phyloP scores from a whole-genome alignment of 1,140 invertebrate species.

The Listronotus bonariensis region DNA sequence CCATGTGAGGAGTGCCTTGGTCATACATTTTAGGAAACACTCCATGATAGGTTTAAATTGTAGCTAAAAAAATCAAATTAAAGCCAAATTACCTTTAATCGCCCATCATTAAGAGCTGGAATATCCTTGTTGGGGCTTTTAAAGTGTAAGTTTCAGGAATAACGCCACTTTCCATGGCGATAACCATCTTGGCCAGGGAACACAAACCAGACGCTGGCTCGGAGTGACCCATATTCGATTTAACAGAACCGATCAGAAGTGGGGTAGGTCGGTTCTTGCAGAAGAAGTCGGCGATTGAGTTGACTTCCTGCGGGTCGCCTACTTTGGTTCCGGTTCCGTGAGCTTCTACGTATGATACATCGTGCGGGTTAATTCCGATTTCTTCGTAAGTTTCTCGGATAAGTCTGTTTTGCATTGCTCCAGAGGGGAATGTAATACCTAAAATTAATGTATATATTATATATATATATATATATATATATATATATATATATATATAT shows the following conservation, averaged over 20 bases:
- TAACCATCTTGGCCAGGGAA: constrained; percentile 86
- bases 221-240: constrained; percentile 97
- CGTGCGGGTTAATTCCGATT: constrained; percentile 75
- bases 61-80: too few species aligned
- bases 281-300: constrained; percentile 90
- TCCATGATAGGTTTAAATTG: too few species aligned
- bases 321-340: constrained; percentile 95
- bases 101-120: constrained; percentile 82
- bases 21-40: too few species aligned
- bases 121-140: constrained; percentile 86
- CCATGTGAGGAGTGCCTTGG: too few species aligned
- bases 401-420: constrained; percentile 83
- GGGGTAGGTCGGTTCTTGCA: constrained; percentile 81
- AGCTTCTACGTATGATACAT: constrained; percentile 89
- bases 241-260: constrained; percentile 91
- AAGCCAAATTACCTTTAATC: constrained; percentile 64
- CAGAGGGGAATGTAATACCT: constrained; percentile 86
- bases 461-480: too few species aligned
- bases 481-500: too few species aligned
- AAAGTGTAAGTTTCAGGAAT: constrained; percentile 93
- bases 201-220: constrained; percentile 92
- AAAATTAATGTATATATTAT: too few species aligned
- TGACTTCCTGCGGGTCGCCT: constrained; percentile 95
- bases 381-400: constrained; percentile 85
- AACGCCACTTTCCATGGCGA: constrained; percentile 85